Conservation (phyloP, 1,140 invertebrate species). For the Adelges cooleyi region DNA sequence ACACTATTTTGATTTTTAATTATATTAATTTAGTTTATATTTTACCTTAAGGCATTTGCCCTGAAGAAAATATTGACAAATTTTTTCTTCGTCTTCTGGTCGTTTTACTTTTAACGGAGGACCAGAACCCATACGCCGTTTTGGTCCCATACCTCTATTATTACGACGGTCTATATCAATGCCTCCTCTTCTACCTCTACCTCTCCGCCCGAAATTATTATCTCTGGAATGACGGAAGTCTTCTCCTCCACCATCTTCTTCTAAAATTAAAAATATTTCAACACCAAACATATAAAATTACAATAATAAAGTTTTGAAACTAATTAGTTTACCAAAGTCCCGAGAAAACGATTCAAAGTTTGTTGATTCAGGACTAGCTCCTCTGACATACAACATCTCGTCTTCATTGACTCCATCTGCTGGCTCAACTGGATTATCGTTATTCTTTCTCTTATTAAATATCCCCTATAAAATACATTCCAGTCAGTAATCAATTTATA, state of each 20-base stretch:
- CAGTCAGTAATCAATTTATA: too few relatives aligned
- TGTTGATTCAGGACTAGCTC: background rate
- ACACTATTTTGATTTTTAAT: background rate
- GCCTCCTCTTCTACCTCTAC: slow-evolving; percentile 8
- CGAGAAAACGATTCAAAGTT: slow-evolving; percentile 10
- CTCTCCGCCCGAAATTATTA: background rate
- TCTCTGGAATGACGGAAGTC: background rate
- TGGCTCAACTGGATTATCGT: background rate
- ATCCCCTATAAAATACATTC: background rate
- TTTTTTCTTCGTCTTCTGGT: slow-evolving; percentile 20
- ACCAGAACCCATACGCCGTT: background rate
- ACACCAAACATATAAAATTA: too few relatives aligned
- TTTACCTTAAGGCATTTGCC: slow-evolving; percentile 20
- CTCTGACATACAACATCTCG: slow-evolving; percentile 1
- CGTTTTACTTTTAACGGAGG: background rate
- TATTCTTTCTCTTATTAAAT: slow-evolving; percentile 17
- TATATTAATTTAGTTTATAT: background rate
- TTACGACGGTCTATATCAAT: slow-evolving; percentile 1
- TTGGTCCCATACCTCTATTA: background rate
- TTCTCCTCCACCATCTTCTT: background rate
- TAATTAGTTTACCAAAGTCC: slow-evolving; percentile 7
- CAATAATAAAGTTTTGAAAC: background rate
- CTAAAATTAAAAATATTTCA: too few relatives aligned
- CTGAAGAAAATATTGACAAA: slow-evolving; percentile 28
- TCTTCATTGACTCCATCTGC: slow-evolving; percentile 7